Evolutionary conservation across 2,113 vertebrate genomes (phyloP).

Genomic region (Bos taurus): DNA sequence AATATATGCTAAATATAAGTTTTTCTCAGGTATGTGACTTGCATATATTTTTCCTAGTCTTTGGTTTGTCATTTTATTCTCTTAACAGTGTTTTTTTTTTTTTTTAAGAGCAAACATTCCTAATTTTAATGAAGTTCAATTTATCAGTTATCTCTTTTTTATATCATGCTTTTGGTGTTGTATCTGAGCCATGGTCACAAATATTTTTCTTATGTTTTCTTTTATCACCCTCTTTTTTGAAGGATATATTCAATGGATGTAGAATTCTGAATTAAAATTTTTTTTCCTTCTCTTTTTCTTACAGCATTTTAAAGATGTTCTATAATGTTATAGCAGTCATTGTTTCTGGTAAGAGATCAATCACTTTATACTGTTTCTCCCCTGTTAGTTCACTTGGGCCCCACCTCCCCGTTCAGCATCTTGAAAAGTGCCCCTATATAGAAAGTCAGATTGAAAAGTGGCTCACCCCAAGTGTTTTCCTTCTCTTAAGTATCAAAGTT

Average conservation of each 20-base stretch:
- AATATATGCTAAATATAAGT: neutral
- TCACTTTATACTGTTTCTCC: neutral
- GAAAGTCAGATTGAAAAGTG: neutral
- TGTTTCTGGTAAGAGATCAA: neutral
- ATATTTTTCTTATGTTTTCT: neutral
- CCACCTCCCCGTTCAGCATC: neutral
- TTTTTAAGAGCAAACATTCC: neutral
- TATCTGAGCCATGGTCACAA: neutral
- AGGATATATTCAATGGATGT: neutral
- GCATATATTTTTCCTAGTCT: neutral
- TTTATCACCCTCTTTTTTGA: neutral
- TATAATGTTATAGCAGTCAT: neutral
- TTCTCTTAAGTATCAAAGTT: neutral
- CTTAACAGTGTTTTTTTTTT: neutral
- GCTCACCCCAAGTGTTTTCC: neutral
- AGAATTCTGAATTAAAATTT: neutral
- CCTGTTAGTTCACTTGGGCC: neutral
- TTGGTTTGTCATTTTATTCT: neutral
- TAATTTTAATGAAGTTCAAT: neutral
- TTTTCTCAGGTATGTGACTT: neutral
- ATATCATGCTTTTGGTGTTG: neutral
- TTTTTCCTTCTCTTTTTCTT: neutral
- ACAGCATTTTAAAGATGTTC: neutral
- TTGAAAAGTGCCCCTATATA: neutral
- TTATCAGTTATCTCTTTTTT: neutral